Base-by-base conservation (phyloP, 2,113 vertebrate genomes). In the Paratilapia polleni region DNA sequence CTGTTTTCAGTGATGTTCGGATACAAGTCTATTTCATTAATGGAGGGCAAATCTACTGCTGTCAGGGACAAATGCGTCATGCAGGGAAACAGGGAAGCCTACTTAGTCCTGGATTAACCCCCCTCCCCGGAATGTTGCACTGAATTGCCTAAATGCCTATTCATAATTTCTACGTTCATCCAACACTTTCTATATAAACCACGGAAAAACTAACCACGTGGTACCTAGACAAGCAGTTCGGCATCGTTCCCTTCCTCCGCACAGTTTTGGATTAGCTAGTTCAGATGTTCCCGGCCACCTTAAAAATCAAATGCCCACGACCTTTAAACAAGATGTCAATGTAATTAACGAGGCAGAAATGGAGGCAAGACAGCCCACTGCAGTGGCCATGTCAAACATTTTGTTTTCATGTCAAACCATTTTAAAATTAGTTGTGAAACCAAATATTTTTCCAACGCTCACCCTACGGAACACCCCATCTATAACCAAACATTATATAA, bases 41-140 rank as follows among this genome's bases (percentile, higher is more conserved):
- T 63, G 49, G 47, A 87, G 83, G 84, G 61, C 17, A 85, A 31
- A 41, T 62, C 49, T 90, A 70, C 38, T 83, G 78, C 77, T 63
- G 64, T 81, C 34, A 59, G 74, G 82, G 81, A 68, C 61, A 87
- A 84, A 90, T 78, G 84, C 10, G 84, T 87, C 94, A 94, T 94
- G 93, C 94, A 95, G 68, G 66, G 38, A 86, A 85, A 77, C 94
- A 94, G 64, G 70, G 56, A 86, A 84, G 68, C 26, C 70, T 87
- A 77, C 8, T n/a, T 64, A 68, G 19, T 36, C 22, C 56, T 83
- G 4, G 8, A 54, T 13, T 79, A 54, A 61, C 41, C 8, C 57
- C 66, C 64, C 41, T 5, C 58, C 77, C 76, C 66, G 20, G 3
- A 24, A 36, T 17, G 11, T 1, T 47, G 8, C 19, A 41, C 83